phyloP scores from a whole-genome alignment of 2,888 invertebrate species.

The Diarsia brunnea region DNA sequence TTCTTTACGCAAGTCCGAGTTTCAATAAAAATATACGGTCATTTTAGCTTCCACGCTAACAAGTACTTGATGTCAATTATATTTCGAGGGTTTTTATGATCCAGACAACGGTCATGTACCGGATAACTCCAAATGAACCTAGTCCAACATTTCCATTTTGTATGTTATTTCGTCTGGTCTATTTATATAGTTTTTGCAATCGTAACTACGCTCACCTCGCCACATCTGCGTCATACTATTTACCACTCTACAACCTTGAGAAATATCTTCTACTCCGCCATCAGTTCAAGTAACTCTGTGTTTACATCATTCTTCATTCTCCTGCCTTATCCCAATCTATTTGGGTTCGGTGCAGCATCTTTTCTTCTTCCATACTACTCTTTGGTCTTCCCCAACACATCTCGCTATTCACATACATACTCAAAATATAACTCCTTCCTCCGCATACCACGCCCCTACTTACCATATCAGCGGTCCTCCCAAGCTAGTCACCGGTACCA shows the following conservation, averaged over 20 bases:
- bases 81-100: background rate
- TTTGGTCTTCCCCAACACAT: background rate
- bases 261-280: background rate
- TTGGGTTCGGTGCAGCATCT: background rate
- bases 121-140: background rate
- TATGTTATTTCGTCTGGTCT: background rate
- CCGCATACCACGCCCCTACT: background rate
- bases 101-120: background rate
- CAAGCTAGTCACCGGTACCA: background rate
- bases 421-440: background rate
- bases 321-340: background rate
- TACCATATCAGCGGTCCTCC: background rate
- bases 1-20: background rate
- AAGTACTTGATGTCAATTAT: background rate
- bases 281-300: background rate
- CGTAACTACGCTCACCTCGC: background rate
- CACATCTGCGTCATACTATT: background rate
- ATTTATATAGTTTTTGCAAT: slow-evolving; percentile 11
- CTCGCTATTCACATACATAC: background rate
- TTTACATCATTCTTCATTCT: background rate
- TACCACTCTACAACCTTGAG: background rate
- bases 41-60: background rate
- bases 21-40: background rate
- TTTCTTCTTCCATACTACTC: background rate
- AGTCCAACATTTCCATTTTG: background rate